Conservation (phyloP, 2,113 vertebrate genomes). For the Eulacestoma nigropectus region DNA sequence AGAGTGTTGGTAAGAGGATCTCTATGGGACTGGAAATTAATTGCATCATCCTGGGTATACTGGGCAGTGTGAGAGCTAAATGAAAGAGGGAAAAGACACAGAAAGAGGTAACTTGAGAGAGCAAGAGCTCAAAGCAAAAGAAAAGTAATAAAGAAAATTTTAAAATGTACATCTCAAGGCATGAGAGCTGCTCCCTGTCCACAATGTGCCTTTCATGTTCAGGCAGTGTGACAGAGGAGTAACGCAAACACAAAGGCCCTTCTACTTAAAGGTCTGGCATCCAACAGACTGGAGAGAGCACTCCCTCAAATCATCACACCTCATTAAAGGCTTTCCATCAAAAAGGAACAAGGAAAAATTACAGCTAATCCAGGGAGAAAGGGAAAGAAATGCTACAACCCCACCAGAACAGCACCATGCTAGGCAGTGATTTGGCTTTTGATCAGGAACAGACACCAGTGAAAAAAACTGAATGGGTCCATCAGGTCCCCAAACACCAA, state of each 20-base stretch:
- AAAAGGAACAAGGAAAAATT: neutral
- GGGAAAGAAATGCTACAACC: neutral
- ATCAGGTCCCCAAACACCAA: neutral
- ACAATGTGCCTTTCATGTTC: slow-evolving; percentile 1
- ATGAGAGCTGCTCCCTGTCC: neutral
- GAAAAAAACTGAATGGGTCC: neutral
- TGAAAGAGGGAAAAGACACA: neutral
- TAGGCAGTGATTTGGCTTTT: neutral
- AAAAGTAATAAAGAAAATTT: neutral
- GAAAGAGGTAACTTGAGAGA: neutral
- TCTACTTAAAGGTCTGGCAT: neutral
- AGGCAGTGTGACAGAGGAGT: neutral
- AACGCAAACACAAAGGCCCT: slow-evolving; percentile 6
- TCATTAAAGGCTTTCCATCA: slow-evolving; percentile 1
- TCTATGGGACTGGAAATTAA: neutral
- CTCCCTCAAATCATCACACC: neutral
- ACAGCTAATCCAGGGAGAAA: neutral
- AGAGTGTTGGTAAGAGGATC: neutral
- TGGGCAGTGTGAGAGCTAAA: neutral
- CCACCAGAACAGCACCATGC: neutral
- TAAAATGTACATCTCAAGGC: neutral
- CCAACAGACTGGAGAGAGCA: neutral
- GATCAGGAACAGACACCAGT: neutral
- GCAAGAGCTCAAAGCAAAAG: neutral
- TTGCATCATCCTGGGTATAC: neutral